Conservation (phyloP, 2,797 vertebrate genomes). For the Eulemur mongoz region DNA sequence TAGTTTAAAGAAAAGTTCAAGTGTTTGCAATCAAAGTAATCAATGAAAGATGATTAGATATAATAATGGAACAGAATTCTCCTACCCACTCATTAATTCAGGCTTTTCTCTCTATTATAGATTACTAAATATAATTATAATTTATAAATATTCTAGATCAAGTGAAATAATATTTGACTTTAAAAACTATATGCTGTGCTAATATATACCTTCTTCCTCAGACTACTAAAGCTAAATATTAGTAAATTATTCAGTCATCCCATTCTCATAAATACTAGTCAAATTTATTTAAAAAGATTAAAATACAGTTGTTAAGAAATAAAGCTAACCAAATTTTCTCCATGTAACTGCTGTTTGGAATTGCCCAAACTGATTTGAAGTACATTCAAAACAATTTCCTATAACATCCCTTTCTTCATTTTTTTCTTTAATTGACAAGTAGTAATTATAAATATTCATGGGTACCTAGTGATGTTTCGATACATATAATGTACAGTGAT, state of each 20-base stretch:
- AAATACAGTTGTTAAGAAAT: not conserved
- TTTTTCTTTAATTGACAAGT: no score
- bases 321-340: not conserved
- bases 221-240: not conserved
- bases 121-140: not conserved
- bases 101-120: not conserved
- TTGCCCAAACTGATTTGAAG: not conserved
- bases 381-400: not conserved
- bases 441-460: no score
- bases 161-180: slow-evolving; percentile 20
- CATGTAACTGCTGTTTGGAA: not conserved
- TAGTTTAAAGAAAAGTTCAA: slow-evolving; percentile 63
- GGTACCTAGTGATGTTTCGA: no score
- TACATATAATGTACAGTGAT: no score
- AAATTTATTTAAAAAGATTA: not conserved
- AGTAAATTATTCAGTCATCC: not conserved
- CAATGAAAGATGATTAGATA: slow-evolving; percentile 58
- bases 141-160: slow-evolving; percentile 24
- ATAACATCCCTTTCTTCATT: not conserved
- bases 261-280: not conserved
- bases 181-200: not conserved
- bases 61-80: slow-evolving; percentile 42
- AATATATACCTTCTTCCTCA: not conserved
- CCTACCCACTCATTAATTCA: slow-evolving; percentile 31
- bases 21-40: slow-evolving; percentile 48